Evolutionary conservation across 2,797 vertebrate species (phyloP), one percentile per base, ranked within the genome.

Genomic region (Sciaenops ocellatus): DNA sequence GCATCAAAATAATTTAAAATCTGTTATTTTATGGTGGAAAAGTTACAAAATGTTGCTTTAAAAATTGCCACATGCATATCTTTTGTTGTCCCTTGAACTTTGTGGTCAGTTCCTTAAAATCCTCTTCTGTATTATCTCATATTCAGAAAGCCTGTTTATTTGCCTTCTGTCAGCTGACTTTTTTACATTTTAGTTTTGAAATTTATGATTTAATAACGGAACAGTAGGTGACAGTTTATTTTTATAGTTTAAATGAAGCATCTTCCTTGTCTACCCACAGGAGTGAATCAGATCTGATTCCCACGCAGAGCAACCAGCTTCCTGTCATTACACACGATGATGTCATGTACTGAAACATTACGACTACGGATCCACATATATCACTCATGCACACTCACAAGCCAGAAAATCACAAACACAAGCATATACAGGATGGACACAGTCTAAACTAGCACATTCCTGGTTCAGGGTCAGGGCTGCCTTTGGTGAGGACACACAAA

Each of bases 361-460:
- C 57, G 61, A 24, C 62, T 28, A 47, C 24, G 50, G 52, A 76
- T 72, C 48, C 78, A 48, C 24, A 17, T 51, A 47, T 47, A 73
- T 73, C 68, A 67, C 46, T 34, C 48, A 26, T 1, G 41, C 51
- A 50, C 51, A 54, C 75, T 67, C 80, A 82, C 52, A 55, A 3
- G 69, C 60, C 57, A 74, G 59, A 70, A 17, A 70, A 34, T 50
- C 61, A 78, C 46, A 83, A 67, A 81, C 60, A 65, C 46, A 42
- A 38, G 42, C 66, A 51, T 44, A 55, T 64, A 67, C 50, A 52
- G 34, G 75, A 88, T 7, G 56, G 65, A 69, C 73, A 64, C 65
- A 28, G 69, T 79, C 65, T 55, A 73, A 88, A 91, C 89, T 89
- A 73, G 81, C 11, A 22, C 88, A 87, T 88, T 87, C 89, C 79